Percentiles rank a stretch among this genome's conserved stretches.
phyloP scores from a whole-genome alignment of 2,113 vertebrate genomes.

The Marmota flaviventris region DNA sequence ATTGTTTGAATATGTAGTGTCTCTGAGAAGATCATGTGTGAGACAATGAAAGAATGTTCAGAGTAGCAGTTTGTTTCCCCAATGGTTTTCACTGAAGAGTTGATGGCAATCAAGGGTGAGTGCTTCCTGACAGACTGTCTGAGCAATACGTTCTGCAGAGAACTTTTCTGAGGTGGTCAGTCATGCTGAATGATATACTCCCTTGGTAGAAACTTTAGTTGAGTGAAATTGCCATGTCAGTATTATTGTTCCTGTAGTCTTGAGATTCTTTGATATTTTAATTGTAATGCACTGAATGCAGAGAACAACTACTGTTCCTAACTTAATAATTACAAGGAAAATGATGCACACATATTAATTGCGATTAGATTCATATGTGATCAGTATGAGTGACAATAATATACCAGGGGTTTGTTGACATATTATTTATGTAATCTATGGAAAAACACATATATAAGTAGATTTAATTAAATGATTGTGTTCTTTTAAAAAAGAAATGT shows the following conservation, averaged over 20 bases:
- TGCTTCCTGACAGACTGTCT: background rate
- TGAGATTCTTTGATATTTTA: background rate
- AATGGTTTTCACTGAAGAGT: background rate
- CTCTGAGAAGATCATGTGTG: no score
- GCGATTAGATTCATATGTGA: background rate
- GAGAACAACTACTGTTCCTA: background rate
- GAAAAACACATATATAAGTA: fast-evolving
- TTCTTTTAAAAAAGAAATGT: no score
- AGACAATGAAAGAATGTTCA: no score
- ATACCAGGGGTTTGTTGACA: background rate
- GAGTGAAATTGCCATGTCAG: background rate
- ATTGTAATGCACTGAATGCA: background rate
- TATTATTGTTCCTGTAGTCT: background rate
- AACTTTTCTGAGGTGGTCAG: background rate
- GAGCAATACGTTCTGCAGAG: background rate
- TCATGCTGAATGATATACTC: background rate
- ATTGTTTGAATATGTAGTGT: no score
- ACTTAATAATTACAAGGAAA: background rate
- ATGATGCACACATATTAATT: background rate
- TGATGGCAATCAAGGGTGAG: background rate
- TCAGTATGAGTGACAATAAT: background rate
- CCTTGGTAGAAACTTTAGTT: no score
- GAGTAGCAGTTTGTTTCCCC: background rate
- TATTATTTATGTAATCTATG: background rate
- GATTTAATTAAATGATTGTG: background rate